These are phyloP conservation scores for Tinea pellionella DNA, from an alignment of 2,888 invertebrate species.

Conservation along the genomic window DNA sequence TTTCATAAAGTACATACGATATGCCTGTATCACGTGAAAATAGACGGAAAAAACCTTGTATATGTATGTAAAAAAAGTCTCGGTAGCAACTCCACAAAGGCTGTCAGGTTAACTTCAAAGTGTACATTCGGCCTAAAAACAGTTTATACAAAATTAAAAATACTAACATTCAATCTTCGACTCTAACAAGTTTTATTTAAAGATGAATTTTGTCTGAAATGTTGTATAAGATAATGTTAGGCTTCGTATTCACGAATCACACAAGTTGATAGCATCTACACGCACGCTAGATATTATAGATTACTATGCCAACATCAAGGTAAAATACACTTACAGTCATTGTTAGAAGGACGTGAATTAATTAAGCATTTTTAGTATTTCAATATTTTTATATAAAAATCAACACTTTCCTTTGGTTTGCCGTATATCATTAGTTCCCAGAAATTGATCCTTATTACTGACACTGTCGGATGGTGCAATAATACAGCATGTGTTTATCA, in stretches of 20 bases:
- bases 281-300: slow-evolving; percentile 8
- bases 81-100: background rate
- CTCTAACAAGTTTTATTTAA: background rate
- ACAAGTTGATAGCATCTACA: slow-evolving; percentile 8
- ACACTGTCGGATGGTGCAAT: too few species aligned
- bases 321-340: background rate
- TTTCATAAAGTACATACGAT: too few species aligned
- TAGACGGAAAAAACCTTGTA: too few species aligned
- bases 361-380: background rate
- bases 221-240: background rate
- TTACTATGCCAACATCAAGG: slow-evolving; percentile 1
- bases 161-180: background rate
- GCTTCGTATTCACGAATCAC: background rate
- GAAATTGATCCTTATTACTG: too few species aligned
- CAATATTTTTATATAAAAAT: too few species aligned
- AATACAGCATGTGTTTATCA: too few species aligned
- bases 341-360: background rate
- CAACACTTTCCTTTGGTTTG: too few species aligned
- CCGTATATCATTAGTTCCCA: too few species aligned
- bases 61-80: background rate
- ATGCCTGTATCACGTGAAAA: too few species aligned
- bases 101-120: background rate
- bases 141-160: background rate
- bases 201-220: background rate
- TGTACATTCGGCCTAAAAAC: background rate